Base-by-base conservation (phyloP, 2,888 invertebrate genomes). In the Acleris laterana region DNA sequence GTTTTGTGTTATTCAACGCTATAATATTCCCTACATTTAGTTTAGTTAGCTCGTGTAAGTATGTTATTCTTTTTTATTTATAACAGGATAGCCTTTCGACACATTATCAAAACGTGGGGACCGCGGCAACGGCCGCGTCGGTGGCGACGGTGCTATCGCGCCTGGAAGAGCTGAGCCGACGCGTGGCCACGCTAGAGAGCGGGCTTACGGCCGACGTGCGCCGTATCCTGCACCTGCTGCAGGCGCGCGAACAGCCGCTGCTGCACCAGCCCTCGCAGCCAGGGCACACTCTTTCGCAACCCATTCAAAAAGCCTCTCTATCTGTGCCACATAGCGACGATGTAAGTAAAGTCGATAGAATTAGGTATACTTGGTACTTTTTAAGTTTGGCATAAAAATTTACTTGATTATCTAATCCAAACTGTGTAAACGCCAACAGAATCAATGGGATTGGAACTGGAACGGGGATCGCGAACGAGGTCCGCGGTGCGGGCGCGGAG, bases 171-270 rank as follows among this genome's bases (percentile, higher is more conserved):
- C 88, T 96, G 69, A 94, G 95, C 77, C 94, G 94, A 79, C 94
- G 95, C 73, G 94, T 97, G 72, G 95, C 95, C 55, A 93, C 95
- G 58, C 88, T 97, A 76, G 97, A 97, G 83, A 94, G 94, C 69
- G 95, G 95, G 44, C 94, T 97, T 77, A 95, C 95, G 22, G 90
- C 94, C 9, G 97, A 97, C 81, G 95, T 97, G 73, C 94, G 95
- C 72, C 93, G 95, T 71, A 97, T 97, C 70, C 89, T 97, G 77
- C 93, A 93, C 60, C 84, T 96, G 71, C 87, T 96, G 66, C 95
- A 95, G 77, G 91, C 94, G 17, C 85, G 90, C 17, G 90, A 90
- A 25, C 73, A 58, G 50, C 66, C 82, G 61, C 82, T 81, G 25
- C 88, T 83, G 20, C 86, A 90, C 38, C 19, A 32, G 20, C 11